Evolutionary conservation across 2,888 invertebrate genomes (phyloP).

Genomic region (Pandemis cinnamomeana): DNA sequence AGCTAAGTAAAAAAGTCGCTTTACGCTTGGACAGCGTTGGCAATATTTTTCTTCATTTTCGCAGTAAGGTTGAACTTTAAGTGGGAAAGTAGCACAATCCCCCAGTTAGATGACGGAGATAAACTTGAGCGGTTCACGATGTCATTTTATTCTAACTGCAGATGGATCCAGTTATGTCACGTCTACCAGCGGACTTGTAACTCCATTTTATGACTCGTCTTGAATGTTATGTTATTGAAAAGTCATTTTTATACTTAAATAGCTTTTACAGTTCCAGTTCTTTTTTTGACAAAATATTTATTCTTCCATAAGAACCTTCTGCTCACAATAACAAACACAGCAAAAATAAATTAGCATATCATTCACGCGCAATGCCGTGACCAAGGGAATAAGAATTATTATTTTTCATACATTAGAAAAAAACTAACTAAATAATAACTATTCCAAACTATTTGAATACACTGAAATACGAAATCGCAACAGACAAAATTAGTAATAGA

Average conservation of each 20-base stretch:
- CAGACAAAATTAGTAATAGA: no score
- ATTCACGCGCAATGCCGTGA: no score
- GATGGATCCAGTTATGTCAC: slow-evolving; percentile 32
- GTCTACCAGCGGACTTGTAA: slow-evolving; percentile 13
- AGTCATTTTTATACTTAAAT: neutral
- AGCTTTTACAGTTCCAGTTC: no score
- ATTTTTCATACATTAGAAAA: no score
- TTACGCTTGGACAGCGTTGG: slow-evolving; percentile 21
- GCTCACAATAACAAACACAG: no score
- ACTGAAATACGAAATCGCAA: no score
- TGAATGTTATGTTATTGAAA: neutral
- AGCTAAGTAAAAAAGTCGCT: neutral
- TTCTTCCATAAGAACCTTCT: no score
- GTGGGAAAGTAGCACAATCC: slow-evolving; percentile 35
- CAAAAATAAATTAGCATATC: no score
- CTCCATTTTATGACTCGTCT: slow-evolving; percentile 18
- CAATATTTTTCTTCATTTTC: slow-evolving; percentile 37
- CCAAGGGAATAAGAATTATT: no score
- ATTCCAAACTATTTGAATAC: no score
- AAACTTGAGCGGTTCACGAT: slow-evolving; percentile 31
- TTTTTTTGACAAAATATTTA: no score
- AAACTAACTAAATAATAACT: no score
- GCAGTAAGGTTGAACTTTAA: slow-evolving; percentile 31
- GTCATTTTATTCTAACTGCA: slow-evolving; percentile 40
- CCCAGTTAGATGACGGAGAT: slow-evolving; percentile 32